Percentiles rank a stretch among this genome's conserved stretches.
These are phyloP conservation scores for Cyclargus thomasi DNA, from an alignment of 1,140 invertebrate genomes.

Conservation along the genomic window DNA sequence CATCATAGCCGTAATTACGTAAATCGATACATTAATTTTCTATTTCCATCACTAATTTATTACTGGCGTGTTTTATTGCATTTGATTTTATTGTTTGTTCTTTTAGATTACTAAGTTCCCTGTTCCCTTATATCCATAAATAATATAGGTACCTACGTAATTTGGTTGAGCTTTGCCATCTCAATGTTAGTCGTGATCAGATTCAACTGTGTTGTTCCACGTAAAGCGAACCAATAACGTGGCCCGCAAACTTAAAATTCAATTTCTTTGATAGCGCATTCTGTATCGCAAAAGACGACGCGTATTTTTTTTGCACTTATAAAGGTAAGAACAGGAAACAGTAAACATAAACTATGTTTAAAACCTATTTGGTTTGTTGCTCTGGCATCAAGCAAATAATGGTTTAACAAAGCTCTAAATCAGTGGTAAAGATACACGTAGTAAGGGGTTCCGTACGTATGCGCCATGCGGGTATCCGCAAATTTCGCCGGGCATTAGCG, in stretches of 20 bases:
- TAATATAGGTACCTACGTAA: too few species aligned
- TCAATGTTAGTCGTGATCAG: too few species aligned
- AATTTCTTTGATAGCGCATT: too few species aligned
- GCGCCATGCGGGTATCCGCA: constrained; percentile 22
- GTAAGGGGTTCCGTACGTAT: constrained; percentile 25
- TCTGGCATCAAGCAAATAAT: too few species aligned
- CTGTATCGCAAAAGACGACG: too few species aligned
- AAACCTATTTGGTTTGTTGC: not conserved
- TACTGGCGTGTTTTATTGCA: not conserved
- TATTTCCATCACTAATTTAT: constrained; percentile 1
- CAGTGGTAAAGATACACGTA: constrained; percentile 21
- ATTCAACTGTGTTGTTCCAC: too few species aligned
- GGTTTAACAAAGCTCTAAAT: not conserved
- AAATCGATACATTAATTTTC: constrained; percentile 3
- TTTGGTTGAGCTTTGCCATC: too few species aligned
- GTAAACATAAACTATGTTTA: not conserved
- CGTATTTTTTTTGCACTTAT: too few species aligned
- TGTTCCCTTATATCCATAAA: too few species aligned
- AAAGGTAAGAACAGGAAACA: too few species aligned
- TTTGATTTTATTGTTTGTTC: not conserved
- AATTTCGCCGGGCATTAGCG: constrained; percentile 23
- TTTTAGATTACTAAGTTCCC: not conserved
- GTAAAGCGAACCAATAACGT: too few species aligned
- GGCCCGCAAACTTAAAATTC: too few species aligned
- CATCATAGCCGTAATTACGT: not conserved